A percentile compares a stretch with the other conserved stretches of the same genome.
Conservation (phyloP, 2,113 vertebrate genomes). For the Myocastor coypus region DNA sequence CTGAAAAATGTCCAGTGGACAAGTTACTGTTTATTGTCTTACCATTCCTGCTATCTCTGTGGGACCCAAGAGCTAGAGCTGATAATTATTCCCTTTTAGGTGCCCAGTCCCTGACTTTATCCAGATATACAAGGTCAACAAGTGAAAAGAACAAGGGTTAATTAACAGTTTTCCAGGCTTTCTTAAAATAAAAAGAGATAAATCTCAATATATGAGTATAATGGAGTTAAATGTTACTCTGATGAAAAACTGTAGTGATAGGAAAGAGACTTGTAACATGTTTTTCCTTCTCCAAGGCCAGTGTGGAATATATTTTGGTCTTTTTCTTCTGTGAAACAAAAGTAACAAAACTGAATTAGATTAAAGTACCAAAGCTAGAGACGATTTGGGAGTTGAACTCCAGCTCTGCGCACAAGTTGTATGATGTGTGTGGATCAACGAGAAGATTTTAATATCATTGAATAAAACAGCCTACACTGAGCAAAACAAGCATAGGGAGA, state of each 20-base stretch:
- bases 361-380: not conserved
- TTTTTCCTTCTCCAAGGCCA: not conserved
- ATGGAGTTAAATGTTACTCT: not conserved
- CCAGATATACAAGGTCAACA: not conserved
- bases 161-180: slow-evolving; percentile 23
- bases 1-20: not conserved
- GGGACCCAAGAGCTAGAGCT: not conserved
- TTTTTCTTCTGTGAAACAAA: not conserved
- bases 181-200: not conserved
- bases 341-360: not conserved
- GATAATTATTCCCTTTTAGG: not conserved
- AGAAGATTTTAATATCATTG: not conserved
- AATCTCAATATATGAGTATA: not conserved
- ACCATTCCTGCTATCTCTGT: not conserved
- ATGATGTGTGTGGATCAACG: not conserved
- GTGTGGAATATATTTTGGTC: not conserved
- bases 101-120: not conserved
- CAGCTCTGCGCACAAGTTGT: not conserved
- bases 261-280: not conserved
- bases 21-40: not conserved
- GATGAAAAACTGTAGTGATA: not conserved
- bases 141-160: not conserved
- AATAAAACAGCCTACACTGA: not conserved
- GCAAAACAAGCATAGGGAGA: not conserved
- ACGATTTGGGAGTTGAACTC: not conserved